These are phyloP conservation scores for Morpho deidamia DNA, from an alignment of 2,888 invertebrate species.

Conservation along the genomic window DNA sequence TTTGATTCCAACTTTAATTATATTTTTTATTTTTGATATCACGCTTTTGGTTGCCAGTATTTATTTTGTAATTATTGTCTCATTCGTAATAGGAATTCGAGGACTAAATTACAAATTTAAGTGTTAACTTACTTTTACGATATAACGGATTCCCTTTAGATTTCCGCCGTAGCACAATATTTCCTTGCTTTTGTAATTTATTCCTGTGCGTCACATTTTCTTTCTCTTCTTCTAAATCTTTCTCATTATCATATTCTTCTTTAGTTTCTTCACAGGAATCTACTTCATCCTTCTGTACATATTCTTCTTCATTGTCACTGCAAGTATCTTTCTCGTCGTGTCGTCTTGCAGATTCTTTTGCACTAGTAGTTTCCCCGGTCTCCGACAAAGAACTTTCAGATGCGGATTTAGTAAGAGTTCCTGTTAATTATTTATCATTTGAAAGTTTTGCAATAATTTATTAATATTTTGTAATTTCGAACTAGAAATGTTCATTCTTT, in stretches of 20 bases:
- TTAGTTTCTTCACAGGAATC: conserved; percentile 60
- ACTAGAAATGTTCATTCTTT: no score
- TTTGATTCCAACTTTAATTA: no score
- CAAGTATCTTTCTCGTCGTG: conserved; percentile 86
- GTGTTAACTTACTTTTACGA: conserved; percentile 80
- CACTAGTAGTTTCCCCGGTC: conserved; percentile 80
- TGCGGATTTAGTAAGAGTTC: conserved; percentile 85
- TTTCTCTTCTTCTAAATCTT: conserved; percentile 43
- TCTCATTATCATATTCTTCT: conserved; percentile 56
- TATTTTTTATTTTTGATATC: no score
- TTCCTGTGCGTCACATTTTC: conserved; percentile 37
- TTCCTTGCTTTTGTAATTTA: conserved; percentile 65
- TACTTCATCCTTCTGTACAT: conserved; percentile 33
- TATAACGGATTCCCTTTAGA: conserved; percentile 82
- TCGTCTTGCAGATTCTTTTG: conserved; percentile 83
- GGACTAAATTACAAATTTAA: no score
- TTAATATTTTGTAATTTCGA: no score
- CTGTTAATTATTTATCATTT: conserved; percentile 27
- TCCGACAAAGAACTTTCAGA: conserved; percentile 93
- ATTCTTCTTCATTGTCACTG: conserved; percentile 80
- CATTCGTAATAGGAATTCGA: no score
- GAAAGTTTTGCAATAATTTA: no score
- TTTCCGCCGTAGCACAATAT: conserved; percentile 79
- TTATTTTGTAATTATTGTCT: no score
- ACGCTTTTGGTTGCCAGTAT: no score